phyloP scores from a whole-genome alignment of 2,888 invertebrate genomes.

The Spisula solida region DNA sequence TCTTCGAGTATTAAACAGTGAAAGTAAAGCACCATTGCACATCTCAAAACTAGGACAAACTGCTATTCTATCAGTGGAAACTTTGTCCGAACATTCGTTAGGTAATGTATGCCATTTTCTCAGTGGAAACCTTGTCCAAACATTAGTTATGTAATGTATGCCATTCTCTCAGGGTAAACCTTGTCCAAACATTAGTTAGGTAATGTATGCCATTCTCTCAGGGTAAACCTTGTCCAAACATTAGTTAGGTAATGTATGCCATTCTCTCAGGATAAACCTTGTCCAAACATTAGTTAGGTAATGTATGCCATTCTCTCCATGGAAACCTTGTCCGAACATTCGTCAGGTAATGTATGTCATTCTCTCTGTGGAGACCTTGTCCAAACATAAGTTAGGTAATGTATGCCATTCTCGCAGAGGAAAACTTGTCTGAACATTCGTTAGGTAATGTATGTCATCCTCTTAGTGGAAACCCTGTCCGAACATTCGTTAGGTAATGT shows the following conservation, averaged over 20 bases:
- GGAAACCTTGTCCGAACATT: constrained; percentile 42
- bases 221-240: constrained; percentile 47
- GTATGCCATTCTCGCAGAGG: too few species aligned
- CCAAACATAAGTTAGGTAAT: constrained; percentile 45
- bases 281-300: constrained; percentile 48
- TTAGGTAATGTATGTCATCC: constrained; percentile 49
- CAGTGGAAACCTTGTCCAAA: constrained; percentile 47
- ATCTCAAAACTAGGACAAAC: constrained; percentile 42
- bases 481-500: constrained; percentile 43
- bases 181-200: constrained; percentile 43
- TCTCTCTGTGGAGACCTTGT: too few species aligned
- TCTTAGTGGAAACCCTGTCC: too few species aligned
- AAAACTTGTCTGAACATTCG: constrained; percentile 31
- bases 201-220: too few species aligned
- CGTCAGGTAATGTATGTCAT: constrained; percentile 45
- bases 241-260: constrained; percentile 39
- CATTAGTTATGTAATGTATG: constrained; percentile 38
- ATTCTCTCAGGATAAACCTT: too few species aligned
- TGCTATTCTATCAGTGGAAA: constrained; percentile 54
- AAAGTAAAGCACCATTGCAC: constrained; percentile 30
- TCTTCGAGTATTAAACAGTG: constrained; percentile 41
- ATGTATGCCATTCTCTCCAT: too few species aligned
- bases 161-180: too few species aligned
- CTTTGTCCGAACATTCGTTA: constrained; percentile 34
- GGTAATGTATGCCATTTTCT: constrained; percentile 50